These are phyloP conservation scores for Caligus rogercresseyi DNA, from an alignment of 1,140 invertebrate genomes.

Conservation along the genomic window DNA sequence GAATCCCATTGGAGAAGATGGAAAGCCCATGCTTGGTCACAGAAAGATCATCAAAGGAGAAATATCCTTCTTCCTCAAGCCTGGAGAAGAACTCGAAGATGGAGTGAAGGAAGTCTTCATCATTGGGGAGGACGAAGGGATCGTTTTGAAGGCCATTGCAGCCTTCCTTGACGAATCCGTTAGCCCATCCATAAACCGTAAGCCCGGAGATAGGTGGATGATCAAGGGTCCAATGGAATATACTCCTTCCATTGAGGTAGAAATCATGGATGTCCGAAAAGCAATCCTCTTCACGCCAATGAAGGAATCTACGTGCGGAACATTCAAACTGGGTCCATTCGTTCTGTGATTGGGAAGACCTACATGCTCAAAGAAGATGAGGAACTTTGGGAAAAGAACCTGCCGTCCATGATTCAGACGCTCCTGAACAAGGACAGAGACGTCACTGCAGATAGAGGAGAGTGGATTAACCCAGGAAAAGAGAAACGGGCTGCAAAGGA, in stretches of 20 bases:
- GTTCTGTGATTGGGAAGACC: slow-evolving; percentile 33
- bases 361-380: slow-evolving; percentile 39
- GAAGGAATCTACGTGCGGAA: slow-evolving; percentile 39
- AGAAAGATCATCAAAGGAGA: no score
- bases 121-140: slow-evolving; percentile 34
- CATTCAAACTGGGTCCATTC: slow-evolving; percentile 35
- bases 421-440: slow-evolving; percentile 29
- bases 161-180: slow-evolving; percentile 29
- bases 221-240: slow-evolving; percentile 36
- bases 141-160: slow-evolving; percentile 33
- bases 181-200: slow-evolving; percentile 24
- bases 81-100: no score
- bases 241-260: slow-evolving; percentile 36
- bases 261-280: slow-evolving; percentile 32
- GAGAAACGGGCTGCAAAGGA: slow-evolving; percentile 15
- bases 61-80: no score
- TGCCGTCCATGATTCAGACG: slow-evolving; percentile 31
- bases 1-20: slow-evolving; percentile 34
- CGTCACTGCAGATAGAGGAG: slow-evolving; percentile 31
- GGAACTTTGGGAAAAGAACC: slow-evolving; percentile 35
- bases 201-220: slow-evolving; percentile 37
- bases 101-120: no score
- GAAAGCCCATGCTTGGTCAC: no score
- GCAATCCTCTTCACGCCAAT: slow-evolving; percentile 38
- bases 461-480: slow-evolving; percentile 20